phyloP scores from a whole-genome alignment of 1,140 invertebrate genomes.

The Dinoponera quadriceps region DNA sequence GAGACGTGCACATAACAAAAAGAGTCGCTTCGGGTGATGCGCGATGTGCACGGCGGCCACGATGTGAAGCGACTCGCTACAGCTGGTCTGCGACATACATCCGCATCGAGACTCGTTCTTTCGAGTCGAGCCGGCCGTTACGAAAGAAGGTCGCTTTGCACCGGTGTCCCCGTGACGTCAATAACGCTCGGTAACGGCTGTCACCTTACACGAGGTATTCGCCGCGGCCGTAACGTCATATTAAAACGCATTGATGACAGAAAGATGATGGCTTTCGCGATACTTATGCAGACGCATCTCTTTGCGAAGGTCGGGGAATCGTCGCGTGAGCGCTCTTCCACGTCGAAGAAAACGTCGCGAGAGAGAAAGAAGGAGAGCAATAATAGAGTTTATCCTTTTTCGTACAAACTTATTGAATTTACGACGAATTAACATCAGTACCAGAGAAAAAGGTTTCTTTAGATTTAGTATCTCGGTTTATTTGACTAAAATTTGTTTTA shows the following conservation, averaged over 20 bases:
- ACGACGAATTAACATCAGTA: too few species aligned
- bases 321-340: too few species aligned
- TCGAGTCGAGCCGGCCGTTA: background rate
- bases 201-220: background rate
- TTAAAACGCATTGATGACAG: conserved; percentile 1
- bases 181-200: background rate
- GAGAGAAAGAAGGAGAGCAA: too few species aligned
- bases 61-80: background rate
- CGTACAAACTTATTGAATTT: too few species aligned
- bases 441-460: too few species aligned
- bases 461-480: too few species aligned
- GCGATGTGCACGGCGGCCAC: background rate
- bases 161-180: background rate
- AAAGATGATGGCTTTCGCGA: background rate
- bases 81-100: too few species aligned
- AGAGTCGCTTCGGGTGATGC: background rate
- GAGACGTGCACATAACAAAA: background rate
- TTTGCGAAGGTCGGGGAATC: too few species aligned
- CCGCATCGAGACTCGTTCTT: conserved; percentile 1
- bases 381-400: too few species aligned
- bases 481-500: too few species aligned
- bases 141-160: background rate
- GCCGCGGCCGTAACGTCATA: background rate
- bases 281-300: background rate
- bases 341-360: too few species aligned